Evolutionary conservation across 2,888 invertebrate genomes (phyloP), one percentile per base, ranked within the genome.

Genomic region (Euplagia quadripunctaria): DNA sequence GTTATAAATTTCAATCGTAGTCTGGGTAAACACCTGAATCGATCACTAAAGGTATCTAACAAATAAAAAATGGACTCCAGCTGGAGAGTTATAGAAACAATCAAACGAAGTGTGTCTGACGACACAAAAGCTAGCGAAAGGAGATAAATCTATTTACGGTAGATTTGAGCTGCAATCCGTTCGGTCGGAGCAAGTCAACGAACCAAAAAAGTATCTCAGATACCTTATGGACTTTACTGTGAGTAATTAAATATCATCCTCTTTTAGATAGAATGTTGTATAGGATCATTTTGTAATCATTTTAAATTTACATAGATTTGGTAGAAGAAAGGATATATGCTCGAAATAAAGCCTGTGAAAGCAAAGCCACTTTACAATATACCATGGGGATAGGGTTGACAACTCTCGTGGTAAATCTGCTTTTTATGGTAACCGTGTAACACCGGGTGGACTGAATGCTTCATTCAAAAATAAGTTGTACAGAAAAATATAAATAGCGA

Each of bases 61-160:
- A 69, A 51, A 70, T 64, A 70, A 14, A 64, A 41, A 17, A 52
- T 12, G 7, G 6, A 17, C 4, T 51, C 12, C n/a, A 43, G 16
- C 20, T 46, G 17, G 77, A 74, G 72, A 70, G 49, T 77, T 78
- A 68, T 68, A 75, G 43, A 78, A 78, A 81, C 72, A 82, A 82
- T 77, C 75, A 74, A 73, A 58, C 75, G 70, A 74, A 84, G 84
- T 78, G 77, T 81, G 71, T 55, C 68, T 66, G 72, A 69, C 72
- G 76, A 81, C 78, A 84, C 78, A 80, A 80, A 81, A 83, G 75
- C 77, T 73, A 67, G 68, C 72, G 73, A 76, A 75, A 78, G 11
- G 76, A 89, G 83, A 90, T 89, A 90, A 89, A 90, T 89, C 87
- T 83, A 84, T 89, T 91, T 89, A 87, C 90, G 87, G 82, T 85